Evolutionary conservation across 2,888 invertebrate species (phyloP), one percentile per base, ranked within the genome.

Genomic region (Odontocolon sp.): DNA sequence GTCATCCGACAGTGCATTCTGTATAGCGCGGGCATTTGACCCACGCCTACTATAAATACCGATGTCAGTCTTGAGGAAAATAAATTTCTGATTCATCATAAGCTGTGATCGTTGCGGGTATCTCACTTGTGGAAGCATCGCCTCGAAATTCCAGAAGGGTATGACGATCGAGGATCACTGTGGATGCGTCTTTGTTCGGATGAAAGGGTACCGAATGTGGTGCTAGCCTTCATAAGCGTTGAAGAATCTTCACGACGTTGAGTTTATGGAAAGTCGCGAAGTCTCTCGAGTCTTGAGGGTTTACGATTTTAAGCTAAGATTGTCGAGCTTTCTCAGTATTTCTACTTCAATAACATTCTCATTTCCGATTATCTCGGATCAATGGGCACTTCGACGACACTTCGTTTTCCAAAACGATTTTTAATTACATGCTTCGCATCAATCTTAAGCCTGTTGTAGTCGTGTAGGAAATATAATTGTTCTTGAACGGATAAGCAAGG

Each of bases 111-210:
- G 6, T 52, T 52, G 14, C 26, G 26, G 50, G 31, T 18, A n/a
- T 40, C 21, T 31, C 31, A 21, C 33, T 31, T 21, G 21, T 38
- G 11, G 31, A 42, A n/a, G n/a, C n/a, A n/a, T n/a, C n/a, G n/a
- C n/a, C n/a, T n/a, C 26, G 26, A n/a, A 26, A 50, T 14, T 26
- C 50, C 26, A 14, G 26, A 14, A 11, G 26, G 14, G 40, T 68
- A 71, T 66, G 70, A 63, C 63, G 76, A 78, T 81, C 82, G 83
- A 82, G 82, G 16, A 75, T 42, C 83, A 50, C 81, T n/a, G n/a
- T n/a, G n/a, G n/a, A n/a, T 47, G 66, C 45, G 79, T 76, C 61
- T 77, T 78, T 66, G 73, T 66, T 77, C 69, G 81, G 80, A 84
- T 81, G 81, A 82, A 80, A 83, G 80, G 77, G 78, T 52, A 72